A percentile compares a stretch with the other conserved stretches of the same genome.
These are phyloP conservation scores for Rapana venosa DNA, from an alignment of 2,888 invertebrate species.

Conservation along the genomic window DNA sequence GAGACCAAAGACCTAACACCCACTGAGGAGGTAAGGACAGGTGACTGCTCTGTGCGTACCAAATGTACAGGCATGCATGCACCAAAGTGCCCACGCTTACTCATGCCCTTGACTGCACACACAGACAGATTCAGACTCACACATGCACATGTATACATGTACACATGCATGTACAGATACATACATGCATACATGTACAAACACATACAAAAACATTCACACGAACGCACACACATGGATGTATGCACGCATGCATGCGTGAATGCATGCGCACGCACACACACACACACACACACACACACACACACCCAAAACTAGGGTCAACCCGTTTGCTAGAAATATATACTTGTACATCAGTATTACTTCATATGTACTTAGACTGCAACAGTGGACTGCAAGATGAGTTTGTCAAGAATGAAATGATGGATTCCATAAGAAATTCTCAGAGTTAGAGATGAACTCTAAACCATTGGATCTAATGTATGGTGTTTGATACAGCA, in stretches of 20 bases:
- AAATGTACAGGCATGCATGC: background rate
- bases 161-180: background rate
- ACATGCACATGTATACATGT: too few species aligned
- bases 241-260: background rate
- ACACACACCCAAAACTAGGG: too few species aligned
- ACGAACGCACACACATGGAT: background rate
- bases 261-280: background rate
- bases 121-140: background rate
- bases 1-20: constrained; percentile 13
- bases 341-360: too few species aligned
- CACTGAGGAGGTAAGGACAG: background rate
- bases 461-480: too few species aligned
- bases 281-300: too few species aligned
- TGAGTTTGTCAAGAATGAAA: too few species aligned
- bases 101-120: background rate
- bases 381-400: too few species aligned
- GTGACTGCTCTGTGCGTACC: background rate
- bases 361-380: too few species aligned
- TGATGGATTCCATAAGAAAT: too few species aligned
- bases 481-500: too few species aligned
- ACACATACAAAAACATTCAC: background rate
- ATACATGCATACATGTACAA: background rate
- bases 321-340: too few species aligned
- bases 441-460: too few species aligned
- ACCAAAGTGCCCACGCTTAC: background rate